Base-by-base conservation (phyloP, 1,140 invertebrate species). In the Bombus fervidus region DNA sequence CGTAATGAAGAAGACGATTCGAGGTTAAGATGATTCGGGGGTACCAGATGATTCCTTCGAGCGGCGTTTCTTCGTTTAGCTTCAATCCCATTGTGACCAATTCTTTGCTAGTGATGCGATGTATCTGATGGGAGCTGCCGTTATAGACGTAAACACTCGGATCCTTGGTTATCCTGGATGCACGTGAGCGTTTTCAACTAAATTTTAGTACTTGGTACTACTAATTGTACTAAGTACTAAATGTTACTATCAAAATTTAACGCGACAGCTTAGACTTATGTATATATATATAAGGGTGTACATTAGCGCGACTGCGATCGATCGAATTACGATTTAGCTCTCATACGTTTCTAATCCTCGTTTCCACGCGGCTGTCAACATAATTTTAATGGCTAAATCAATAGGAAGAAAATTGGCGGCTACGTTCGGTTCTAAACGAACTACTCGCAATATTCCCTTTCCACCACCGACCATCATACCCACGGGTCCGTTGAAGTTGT, bases 401-500 rank as follows among this genome's bases (percentile, higher is more conserved):
- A 98, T 98, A 0, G 98, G 98, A 25, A 99, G 96, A 77, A 98
- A 97, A 93, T 99, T 99, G 0, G 97, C 96, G 37, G 95, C 94
- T 31, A 96, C 93, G 8, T 96, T 92, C 2, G 96, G 93, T 87
- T 97, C 95, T n/a, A 96, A 96, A 79, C 96, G 96, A 87, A 98
- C 93, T 41, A 97, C 97, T 71, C 98, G 96, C 62, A 99, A 93
- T 28, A 99, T 96, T 22, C 98, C 98, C 96, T 98, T 98, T 22
- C 97, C 98, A 86, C 96, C 96, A 0, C 97, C 97, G 0, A 97
- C 94, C 73, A 98, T 91, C 22, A 98, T 94, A 0, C 97, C 98
- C 39, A 98, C 97, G 1, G 98, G 98, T 9, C 98, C 98, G 94
- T 99, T 99, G 88, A 98, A 98, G 94, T 99, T 99, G 91, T 99